phyloP scores from a whole-genome alignment of 2,113 vertebrate species.

The Pterocles gutturalis region DNA sequence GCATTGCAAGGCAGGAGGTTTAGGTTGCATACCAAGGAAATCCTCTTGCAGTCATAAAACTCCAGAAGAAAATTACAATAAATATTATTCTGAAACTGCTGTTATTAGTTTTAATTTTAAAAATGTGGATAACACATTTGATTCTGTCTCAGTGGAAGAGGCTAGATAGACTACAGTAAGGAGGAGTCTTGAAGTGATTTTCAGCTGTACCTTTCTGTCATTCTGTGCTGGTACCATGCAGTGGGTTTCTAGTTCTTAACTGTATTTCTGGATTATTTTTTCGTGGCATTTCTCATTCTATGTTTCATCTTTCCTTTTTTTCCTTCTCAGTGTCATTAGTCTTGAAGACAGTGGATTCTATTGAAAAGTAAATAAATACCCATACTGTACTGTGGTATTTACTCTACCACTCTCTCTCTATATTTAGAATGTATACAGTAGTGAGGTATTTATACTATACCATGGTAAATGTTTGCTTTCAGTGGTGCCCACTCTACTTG shows the following conservation, averaged over 20 bases:
- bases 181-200: background rate
- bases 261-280: background rate
- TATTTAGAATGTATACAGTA: conserved; percentile 72
- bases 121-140: background rate
- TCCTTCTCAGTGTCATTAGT: conserved; percentile 11
- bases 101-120: background rate
- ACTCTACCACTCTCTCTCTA: conserved; percentile 51
- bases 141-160: background rate
- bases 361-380: conserved; percentile 61
- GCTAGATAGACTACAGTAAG: background rate
- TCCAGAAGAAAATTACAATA: background rate
- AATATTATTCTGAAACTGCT: background rate
- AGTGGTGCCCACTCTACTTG: conserved; percentile 50
- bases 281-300: background rate
- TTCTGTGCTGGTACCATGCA: background rate
- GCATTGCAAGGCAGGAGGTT: background rate
- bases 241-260: background rate
- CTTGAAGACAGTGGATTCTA: conserved; percentile 37
- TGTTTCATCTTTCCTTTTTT: conserved; percentile 10
- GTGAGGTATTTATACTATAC: conserved; percentile 66
- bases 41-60: background rate
- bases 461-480: conserved; percentile 73
- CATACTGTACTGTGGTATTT: conserved; percentile 62
- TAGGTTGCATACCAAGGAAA: background rate
- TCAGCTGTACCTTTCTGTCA: background rate